A percentile compares a stretch with the other conserved stretches of the same genome.
These are phyloP conservation scores for Halcyon senegalensis DNA, from an alignment of 2,113 vertebrate species.

Conservation along the genomic window DNA sequence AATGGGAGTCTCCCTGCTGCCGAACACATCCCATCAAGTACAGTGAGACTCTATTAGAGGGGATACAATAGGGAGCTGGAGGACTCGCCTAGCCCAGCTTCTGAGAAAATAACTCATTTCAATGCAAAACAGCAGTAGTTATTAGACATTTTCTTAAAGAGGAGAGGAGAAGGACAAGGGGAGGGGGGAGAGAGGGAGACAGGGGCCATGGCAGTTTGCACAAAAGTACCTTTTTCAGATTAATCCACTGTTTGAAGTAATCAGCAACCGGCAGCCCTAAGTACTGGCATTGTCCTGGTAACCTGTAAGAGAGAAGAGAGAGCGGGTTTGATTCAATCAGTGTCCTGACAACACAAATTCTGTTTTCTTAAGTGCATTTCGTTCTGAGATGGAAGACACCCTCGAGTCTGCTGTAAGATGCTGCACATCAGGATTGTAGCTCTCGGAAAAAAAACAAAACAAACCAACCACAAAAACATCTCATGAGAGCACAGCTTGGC, in stretches of 20 bases:
- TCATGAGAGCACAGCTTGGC: not conserved
- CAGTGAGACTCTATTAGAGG: slow-evolving; percentile 70
- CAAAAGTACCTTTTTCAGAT: slow-evolving; percentile 86
- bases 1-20: slow-evolving; percentile 69
- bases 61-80: slow-evolving; percentile 69
- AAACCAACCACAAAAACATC: not conserved
- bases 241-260: slow-evolving; percentile 91
- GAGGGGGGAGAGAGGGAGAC: not conserved
- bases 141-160: slow-evolving; percentile 78
- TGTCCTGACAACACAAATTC: slow-evolving; percentile 46
- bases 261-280: slow-evolving; percentile 85
- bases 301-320: slow-evolving; percentile 78
- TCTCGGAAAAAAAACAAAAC: not conserved
- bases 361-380: slow-evolving; percentile 57
- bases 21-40: slow-evolving; percentile 72
- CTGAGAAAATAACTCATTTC: slow-evolving; percentile 82
- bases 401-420: slow-evolving; percentile 4
- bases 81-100: slow-evolving; percentile 56
- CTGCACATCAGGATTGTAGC: not conserved
- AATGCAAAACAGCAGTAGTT: slow-evolving; percentile 86
- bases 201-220: slow-evolving; percentile 14
- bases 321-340: slow-evolving; percentile 68
- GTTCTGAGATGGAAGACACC: slow-evolving; percentile 25
- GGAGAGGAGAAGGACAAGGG: slow-evolving; percentile 39
- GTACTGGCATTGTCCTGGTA: slow-evolving; percentile 86